These are phyloP conservation scores for Lasius fuliginosus DNA, from an alignment of 2,888 invertebrate genomes.

Conservation along the genomic window DNA sequence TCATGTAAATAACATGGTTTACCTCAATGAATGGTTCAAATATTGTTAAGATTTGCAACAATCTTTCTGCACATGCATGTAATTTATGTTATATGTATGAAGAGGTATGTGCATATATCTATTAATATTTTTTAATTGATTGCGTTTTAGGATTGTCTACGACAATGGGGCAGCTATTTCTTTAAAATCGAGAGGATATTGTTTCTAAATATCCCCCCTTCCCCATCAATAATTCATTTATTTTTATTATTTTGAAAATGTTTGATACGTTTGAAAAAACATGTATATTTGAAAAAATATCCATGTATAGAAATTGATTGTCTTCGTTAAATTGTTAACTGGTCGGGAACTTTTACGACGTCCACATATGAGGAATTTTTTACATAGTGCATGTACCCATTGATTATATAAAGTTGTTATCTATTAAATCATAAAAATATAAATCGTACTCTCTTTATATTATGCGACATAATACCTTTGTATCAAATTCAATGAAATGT, in stretches of 20 bases:
- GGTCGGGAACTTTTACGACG: constrained; percentile 60
- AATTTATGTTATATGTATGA: constrained; percentile 67
- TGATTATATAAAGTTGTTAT: constrained; percentile 61
- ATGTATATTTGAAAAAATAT: constrained; percentile 19
- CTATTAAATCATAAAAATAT: constrained; percentile 53
- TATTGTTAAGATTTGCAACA: constrained; percentile 58
- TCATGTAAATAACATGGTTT: constrained; percentile 81
- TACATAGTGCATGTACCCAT: constrained; percentile 66
- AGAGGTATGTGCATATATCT: constrained; percentile 69
- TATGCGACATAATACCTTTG: constrained; percentile 68
- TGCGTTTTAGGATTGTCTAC: constrained; percentile 86
- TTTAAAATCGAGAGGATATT: constrained; percentile 82
- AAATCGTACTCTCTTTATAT: constrained; percentile 60
- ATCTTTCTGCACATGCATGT: constrained; percentile 70
- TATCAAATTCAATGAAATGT: constrained; percentile 70
- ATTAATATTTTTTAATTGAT: constrained; percentile 85
- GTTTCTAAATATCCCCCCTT: constrained; percentile 61
- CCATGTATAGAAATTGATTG: constrained; percentile 50
- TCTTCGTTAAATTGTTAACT: constrained; percentile 66
- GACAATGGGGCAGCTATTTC: constrained; percentile 86
- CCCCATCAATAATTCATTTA: constrained; percentile 64
- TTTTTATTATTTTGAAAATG: constrained; percentile 46
- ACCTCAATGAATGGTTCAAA: constrained; percentile 60
- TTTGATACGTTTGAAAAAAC: constrained; percentile 8
- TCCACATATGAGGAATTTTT: constrained; percentile 61